Base-by-base conservation (phyloP, 2,888 invertebrate species). In the Mimumesa dahlbomi region DNA sequence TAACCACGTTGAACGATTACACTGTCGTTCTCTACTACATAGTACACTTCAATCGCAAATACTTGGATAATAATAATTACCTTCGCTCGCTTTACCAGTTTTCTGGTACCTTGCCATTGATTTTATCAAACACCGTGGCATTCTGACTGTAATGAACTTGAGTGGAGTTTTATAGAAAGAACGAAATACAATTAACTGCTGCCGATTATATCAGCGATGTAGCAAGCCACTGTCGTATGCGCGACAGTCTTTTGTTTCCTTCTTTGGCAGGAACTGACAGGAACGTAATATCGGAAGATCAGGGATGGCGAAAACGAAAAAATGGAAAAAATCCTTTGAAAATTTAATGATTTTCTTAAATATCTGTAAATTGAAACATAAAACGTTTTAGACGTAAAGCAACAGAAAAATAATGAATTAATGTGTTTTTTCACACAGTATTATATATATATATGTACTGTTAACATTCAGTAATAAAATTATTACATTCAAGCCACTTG, bases 81-180 rank as follows among this genome's bases (percentile, higher is more conserved):
- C 84, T 83, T 77, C 81, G 21, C 58, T 50, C 14, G 56, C 57
- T 42, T 52, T 31, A 19, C 68, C 50, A 2, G 71, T 71, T 59
- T 62, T 79, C 11, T 74, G 82, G 64, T 84, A 86, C 25, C 85
- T 81, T 36, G 79, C 76, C 82, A 87, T 85, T 14, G 85, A 85
- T 64, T 86, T 87, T 50, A 88, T 82, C 46, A 88, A 66, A 61
- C 87, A 88, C 9, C 84, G 86, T 6, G 88, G 88, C 88, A 88
- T 88, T 31, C 25, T 74, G 46, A 21, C 18, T 5, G 2, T 21
- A 13, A 7, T 63, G n/a, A 16, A 29, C 11, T n/a, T 22, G 14
- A 36, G 14, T 45, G 34, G 42, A 40, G 40, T 45, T 67, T 1
- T 34, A 13, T 9, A 22, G 31, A 29, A 49, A 40, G 16, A 50